Base-by-base conservation (phyloP, 2,888 invertebrate species). In the Lasioglossum oenotherae region DNA sequence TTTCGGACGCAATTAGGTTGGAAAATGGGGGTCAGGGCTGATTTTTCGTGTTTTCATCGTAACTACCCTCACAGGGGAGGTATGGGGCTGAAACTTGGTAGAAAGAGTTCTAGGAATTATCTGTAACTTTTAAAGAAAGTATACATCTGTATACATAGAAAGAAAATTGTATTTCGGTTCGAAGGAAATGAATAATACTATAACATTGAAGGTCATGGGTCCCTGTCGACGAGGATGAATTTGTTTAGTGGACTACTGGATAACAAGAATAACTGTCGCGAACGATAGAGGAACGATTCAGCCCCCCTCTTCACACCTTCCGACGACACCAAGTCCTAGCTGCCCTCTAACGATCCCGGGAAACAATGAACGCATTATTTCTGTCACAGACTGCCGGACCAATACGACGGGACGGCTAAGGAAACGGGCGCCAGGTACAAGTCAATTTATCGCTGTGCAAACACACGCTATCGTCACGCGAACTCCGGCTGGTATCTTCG, bases 401-500 rank as follows among this genome's bases (percentile, higher is more conserved):
- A 78, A 87, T 85, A 86, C 35, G 86, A 82, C 82, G 90, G 75
- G 78, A 84, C 83, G 74, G 87, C 83, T 90, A 87, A 92, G 89
- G 86, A 91, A 92, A 86, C 89, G 90, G 91, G 90, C 92, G 92
- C 92, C 92, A 92, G 92, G 92, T 92, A 92, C 91, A 88, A 91
- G 92, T 90, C 91, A 89, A 91, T 91, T 94, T 94, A 94, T 94
- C 94, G 90, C 84, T 93, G 89, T 92, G 91, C 93, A 94, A 94
- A 94, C 92, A 94, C 74, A 80, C 90, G 92, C 89, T 93, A 93
- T 94, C 94, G 91, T 91, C 88, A 88, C 92, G 93, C 92, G 88
- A 93, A 91, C 91, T 89, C 92, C 87, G 87, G 80, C 89, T 87
- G 84, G 85, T 86, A 89, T 88, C 89, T 78, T 81, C 77, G 71